Evolutionary conservation across 1,140 invertebrate genomes (phyloP).

Genomic region (Kradibia gibbosae): DNA sequence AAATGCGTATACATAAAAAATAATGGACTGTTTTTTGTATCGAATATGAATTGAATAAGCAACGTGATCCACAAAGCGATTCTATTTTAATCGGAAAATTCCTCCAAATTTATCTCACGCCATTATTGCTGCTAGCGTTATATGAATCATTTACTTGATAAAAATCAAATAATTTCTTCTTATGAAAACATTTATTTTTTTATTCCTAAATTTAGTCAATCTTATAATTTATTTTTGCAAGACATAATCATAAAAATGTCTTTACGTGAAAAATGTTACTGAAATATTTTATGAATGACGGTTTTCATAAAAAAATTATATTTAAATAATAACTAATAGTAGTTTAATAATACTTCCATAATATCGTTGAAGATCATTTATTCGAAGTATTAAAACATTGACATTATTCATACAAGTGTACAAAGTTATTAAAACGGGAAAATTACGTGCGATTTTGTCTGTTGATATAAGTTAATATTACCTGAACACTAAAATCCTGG

Average conservation of each 20-base stretch:
- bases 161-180: too few relatives aligned
- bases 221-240: too few relatives aligned
- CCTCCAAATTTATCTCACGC: constrained; percentile 67
- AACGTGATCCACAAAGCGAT: constrained; percentile 56
- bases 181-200: too few relatives aligned
- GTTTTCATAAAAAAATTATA: too few relatives aligned
- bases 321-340: too few relatives aligned
- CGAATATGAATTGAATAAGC: constrained; percentile 52
- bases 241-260: too few relatives aligned
- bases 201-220: too few relatives aligned
- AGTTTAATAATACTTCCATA: too few relatives aligned
- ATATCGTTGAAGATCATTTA: not conserved
- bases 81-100: constrained; percentile 71
- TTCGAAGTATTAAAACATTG: not conserved
- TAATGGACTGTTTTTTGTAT: constrained; percentile 33
- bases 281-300: too few relatives aligned
- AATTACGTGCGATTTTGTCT: constrained; percentile 37
- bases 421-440: not conserved
- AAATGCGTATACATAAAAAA: constrained; percentile 19
- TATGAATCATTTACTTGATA: constrained; percentile 54
- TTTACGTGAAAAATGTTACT: too few relatives aligned
- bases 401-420: not conserved
- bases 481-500: constrained; percentile 52
- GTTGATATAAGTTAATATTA: constrained; percentile 46
- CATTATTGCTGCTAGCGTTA: constrained; percentile 52